Evolutionary conservation across 2,113 vertebrate genomes (phyloP), one percentile per base, ranked within the genome.

Genomic region (Podarcis raffonei): DNA sequence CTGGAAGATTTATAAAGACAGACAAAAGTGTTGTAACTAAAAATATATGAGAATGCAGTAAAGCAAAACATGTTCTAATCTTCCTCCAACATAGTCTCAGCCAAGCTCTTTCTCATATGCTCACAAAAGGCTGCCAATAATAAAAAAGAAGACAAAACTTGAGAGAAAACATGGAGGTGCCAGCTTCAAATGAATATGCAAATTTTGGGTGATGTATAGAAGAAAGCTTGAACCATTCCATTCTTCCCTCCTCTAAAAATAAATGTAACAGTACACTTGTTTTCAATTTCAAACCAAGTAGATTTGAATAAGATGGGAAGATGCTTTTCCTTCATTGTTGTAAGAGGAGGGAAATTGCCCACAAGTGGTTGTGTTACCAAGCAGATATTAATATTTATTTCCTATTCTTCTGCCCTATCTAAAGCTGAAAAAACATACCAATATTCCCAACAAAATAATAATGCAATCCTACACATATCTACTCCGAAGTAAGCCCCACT

Each of bases 331-430:
- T 84, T 93, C 84, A 87, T 87, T 91, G 72, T 86, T 90, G 93
- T 74, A 89, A 88, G 68, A 95, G 95, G 79, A 81, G 39, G 69
- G 80, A 89, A 87, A 85, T 6, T 87, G 88, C 92, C 89, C 82
- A 90, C 74, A 90, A 94, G 93, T 74, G 72, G 85, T 23, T 90
- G 92, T 69, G 83, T 91, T 94, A 91, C 78, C 90, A 92, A 95
- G 93, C 85, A 91, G 30, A 95, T 97, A 95, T 94, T 94, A 91
- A 90, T 93, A 92, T 76, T 92, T 81, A 92, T 92, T 95, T 90
- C 92, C 85, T 80, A 94, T 94, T 84, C 72, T 82, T 39, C 81
- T 94, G 81, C 81, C 86, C 20, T 91, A 94, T 75, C 92, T 95
- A 91, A 92, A 90, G 85, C 84, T 94, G 77, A 91, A 95, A 94